These are phyloP conservation scores for Eupristina koningsbergeri DNA, from an alignment of 1,140 invertebrate species.

Conservation along the genomic window DNA sequence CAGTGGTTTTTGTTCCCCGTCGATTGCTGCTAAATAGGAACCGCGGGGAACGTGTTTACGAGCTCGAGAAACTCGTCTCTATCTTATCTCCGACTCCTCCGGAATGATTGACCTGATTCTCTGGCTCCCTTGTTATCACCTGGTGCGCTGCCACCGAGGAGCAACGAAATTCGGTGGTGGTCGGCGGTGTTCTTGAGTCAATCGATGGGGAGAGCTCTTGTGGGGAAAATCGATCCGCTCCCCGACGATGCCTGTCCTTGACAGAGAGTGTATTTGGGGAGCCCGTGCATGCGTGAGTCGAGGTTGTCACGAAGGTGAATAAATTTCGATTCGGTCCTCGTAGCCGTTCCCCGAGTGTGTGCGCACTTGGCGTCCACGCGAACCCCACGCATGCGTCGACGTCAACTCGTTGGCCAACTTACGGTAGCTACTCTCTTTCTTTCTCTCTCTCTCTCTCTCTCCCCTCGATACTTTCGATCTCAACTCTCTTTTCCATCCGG, in stretches of 20 bases:
- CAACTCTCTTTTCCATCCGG: background rate
- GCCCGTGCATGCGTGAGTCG: background rate
- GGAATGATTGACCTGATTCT: too few relatives aligned
- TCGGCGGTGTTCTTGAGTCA: too few relatives aligned
- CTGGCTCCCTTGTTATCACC: background rate
- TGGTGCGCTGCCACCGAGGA: too few relatives aligned
- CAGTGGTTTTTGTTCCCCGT: too few relatives aligned
- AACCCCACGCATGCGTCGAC: slow-evolving; percentile 5
- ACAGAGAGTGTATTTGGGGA: slow-evolving; percentile 38
- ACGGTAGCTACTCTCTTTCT: too few relatives aligned
- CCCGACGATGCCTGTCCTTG: slow-evolving; percentile 6
- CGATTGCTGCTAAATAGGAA: background rate
- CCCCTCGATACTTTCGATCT: background rate
- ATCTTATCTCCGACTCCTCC: too few relatives aligned
- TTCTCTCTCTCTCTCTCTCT: too few relatives aligned
- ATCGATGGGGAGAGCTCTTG: too few relatives aligned
- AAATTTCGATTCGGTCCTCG: slow-evolving; percentile 1
- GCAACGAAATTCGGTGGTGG: too few relatives aligned
- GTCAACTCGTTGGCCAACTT: background rate
- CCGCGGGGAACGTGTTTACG: too few relatives aligned
- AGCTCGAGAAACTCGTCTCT: too few relatives aligned
- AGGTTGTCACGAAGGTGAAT: background rate
- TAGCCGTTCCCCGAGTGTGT: background rate
- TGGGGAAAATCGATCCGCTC: background rate
- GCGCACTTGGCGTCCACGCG: background rate